These are phyloP conservation scores for Caenorhabditis panamensis DNA, from an alignment of 2,888 invertebrate species.

Conservation along the genomic window DNA sequence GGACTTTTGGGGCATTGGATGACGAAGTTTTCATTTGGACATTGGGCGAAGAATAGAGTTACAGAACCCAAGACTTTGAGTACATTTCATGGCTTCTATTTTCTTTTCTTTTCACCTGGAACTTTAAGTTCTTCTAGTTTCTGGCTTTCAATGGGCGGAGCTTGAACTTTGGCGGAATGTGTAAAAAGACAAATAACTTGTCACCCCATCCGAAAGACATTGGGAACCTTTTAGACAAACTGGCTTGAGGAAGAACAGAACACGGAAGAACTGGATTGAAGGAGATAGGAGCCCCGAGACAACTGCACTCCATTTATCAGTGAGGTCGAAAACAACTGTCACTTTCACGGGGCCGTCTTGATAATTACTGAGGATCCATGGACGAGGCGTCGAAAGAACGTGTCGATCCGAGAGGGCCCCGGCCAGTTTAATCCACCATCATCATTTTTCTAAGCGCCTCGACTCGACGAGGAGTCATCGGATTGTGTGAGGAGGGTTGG, in stretches of 20 bases:
- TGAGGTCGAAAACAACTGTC: slow-evolving; percentile 54
- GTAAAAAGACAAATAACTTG: slow-evolving; percentile 15
- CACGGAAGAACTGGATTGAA: slow-evolving; percentile 13
- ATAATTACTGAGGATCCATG: slow-evolving; percentile 25
- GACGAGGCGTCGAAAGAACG: neutral
- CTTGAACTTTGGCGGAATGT: neutral
- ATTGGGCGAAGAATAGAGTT: too few species aligned
- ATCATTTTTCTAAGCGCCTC: slow-evolving; percentile 12
- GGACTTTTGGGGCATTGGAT: neutral
- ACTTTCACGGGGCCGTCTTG: slow-evolving; percentile 9
- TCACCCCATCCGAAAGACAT: neutral
- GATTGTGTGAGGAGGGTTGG: neutral
- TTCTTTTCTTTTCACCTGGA: neutral
- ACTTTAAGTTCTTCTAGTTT: neutral
- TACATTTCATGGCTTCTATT: neutral
- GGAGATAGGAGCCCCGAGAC: slow-evolving; percentile 4
- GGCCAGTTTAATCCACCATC: slow-evolving; percentile 7
- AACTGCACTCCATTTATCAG: slow-evolving; percentile 56
- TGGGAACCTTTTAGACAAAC: slow-evolving; percentile 12
- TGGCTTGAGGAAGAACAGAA: slow-evolving; percentile 4
- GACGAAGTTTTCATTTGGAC: neutral
- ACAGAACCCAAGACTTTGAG: too few species aligned
- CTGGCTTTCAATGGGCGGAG: neutral
- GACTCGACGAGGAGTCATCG: neutral
- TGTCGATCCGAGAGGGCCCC: neutral